Percentiles rank a stretch among this genome's conserved stretches.
These are phyloP conservation scores for Perodicticus potto DNA, from an alignment of 2,797 vertebrate genomes.

Conservation along the genomic window DNA sequence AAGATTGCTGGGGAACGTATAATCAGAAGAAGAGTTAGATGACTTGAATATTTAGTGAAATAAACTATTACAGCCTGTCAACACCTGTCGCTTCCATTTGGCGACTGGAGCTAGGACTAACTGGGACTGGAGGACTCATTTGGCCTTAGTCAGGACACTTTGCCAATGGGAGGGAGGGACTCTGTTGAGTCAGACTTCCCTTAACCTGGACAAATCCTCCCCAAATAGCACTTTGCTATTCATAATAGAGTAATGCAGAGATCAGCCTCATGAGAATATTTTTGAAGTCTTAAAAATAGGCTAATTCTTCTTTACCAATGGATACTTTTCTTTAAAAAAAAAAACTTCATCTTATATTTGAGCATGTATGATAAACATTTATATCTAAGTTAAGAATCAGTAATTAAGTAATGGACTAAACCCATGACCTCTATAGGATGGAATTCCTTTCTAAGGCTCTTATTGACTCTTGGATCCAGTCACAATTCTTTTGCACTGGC, in stretches of 20 bases:
- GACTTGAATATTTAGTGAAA: neutral
- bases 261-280: neutral
- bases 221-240: neutral
- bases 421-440: neutral
- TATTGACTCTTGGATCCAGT: neutral
- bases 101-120: neutral
- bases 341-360: neutral
- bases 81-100: neutral
- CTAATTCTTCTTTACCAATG: neutral
- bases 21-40: neutral
- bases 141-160: neutral
- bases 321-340: neutral
- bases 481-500: neutral
- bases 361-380: neutral
- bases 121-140: neutral
- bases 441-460: neutral
- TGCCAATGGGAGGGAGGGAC: neutral
- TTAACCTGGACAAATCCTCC: neutral
- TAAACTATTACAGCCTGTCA: neutral
- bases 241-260: neutral
- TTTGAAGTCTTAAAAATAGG: neutral
- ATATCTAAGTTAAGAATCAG: conserved; percentile 12
- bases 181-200: neutral
- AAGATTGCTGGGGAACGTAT: neutral
- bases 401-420: neutral